A percentile compares a stretch with the other conserved stretches of the same genome.
Conservation (phyloP, 2,797 vertebrate species). For the Danio kyathit region DNA sequence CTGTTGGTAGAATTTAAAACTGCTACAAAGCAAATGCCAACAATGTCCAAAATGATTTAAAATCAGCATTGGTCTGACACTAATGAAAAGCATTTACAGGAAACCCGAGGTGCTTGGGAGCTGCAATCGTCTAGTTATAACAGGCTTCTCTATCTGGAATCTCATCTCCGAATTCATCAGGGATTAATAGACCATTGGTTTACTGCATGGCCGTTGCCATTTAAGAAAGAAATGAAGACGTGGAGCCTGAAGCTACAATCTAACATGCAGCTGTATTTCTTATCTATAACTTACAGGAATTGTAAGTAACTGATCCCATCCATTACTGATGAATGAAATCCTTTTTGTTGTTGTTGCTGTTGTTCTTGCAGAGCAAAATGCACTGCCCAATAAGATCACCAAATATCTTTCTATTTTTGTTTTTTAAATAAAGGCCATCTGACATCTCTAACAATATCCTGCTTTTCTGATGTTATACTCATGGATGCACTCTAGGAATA, state of each 20-base stretch:
- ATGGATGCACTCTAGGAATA: conserved; percentile 1
- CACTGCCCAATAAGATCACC: neutral
- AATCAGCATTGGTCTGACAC: neutral
- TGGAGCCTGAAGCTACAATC: conserved; percentile 1
- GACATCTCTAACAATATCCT: neutral
- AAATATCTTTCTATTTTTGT: neutral
- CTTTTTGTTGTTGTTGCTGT: neutral
- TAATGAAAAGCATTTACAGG: neutral
- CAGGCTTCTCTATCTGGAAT: neutral
- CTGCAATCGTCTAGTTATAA: neutral
- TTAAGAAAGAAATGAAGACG: neutral
- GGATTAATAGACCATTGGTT: conserved; percentile 20
- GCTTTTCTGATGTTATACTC: neutral
- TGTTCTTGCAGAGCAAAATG: neutral
- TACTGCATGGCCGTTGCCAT: neutral
- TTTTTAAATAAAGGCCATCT: neutral
- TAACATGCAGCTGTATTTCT: conserved; percentile 4
- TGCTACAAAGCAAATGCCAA: neutral
- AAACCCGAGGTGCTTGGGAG: neutral
- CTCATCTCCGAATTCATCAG: conserved; percentile 16
- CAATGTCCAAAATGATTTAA: neutral
- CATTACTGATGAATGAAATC: neutral
- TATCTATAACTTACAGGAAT: neutral
- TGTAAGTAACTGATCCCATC: neutral
- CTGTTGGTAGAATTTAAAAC: neutral